Evolutionary conservation across 1,140 invertebrate genomes (phyloP), one percentile per base, ranked within the genome.

Genomic region (Chironomus tepperi): DNA sequence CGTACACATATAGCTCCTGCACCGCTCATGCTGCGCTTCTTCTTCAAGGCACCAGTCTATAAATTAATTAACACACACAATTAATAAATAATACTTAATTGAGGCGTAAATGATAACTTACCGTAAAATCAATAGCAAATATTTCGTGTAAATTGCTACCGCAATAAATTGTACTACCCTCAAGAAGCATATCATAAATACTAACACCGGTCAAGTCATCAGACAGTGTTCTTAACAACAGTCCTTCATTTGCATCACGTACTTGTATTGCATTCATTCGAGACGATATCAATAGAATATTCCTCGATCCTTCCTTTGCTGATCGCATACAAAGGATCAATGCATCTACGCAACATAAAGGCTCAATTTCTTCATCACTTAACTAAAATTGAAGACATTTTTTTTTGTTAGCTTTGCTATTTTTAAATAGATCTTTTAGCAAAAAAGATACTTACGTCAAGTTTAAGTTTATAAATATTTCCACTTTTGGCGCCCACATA

Each of bases 1-100:
- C 85, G 85, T 82, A 90, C 85, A 73, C 88, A 87, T n/a, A 89
- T 88, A 19, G 88, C 87, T 10, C 89, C 89, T 77, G 87, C 88
- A 43, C 89, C 89, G 42, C 88, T 88, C 47, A 57, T 57, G 74
- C 83, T 82, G 70, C 88, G 84, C 34, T 84, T 83, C 10, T 80
- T 81, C 42, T 84, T 81, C 78, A 89, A 84, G 57, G 81, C 80
- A 1, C 88, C 88, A 74, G 81, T 88, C 89, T 90, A 80, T 7
- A 82, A 77, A 42, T 15, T n/a, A 43, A 34, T 34, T 72, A n/a
- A 43, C 42, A 12, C 42, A 43, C 8, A 3, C 42, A 9, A 65
- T 9, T 21, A 67, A 73, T 73, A 75, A n/a, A 19, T 72, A 70
- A 9, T 74, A 8, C 57, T 72, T 75, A 75, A 72, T 70, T 18